phyloP scores from a whole-genome alignment of 1,140 invertebrate species.

The Calliphora vicina region DNA sequence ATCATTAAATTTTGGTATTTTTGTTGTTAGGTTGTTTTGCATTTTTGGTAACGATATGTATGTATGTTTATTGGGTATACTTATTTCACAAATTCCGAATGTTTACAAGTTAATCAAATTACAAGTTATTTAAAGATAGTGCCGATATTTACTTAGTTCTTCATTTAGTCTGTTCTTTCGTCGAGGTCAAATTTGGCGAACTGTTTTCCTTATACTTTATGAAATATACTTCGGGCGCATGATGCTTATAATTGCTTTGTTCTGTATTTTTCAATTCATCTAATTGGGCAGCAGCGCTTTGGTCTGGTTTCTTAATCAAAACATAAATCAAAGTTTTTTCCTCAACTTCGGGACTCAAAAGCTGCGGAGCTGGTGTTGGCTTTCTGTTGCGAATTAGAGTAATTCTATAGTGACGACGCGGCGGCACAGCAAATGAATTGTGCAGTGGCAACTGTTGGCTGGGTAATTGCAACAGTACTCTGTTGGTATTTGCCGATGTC shows the following conservation, averaged over 20 bases:
- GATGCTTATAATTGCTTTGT: slow-evolving; percentile 54
- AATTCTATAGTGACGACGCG: not conserved
- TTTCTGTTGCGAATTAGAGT: not conserved
- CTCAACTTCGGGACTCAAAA: slow-evolving; percentile 68
- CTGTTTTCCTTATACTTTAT: slow-evolving; percentile 63
- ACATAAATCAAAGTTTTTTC: slow-evolving; percentile 85
- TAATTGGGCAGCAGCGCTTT: slow-evolving; percentile 50
- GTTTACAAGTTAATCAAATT: too few relatives aligned
- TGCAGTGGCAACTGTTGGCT: not conserved
- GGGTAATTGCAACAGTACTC: not conserved
- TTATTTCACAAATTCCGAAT: too few relatives aligned
- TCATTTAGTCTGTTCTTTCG: too few relatives aligned
- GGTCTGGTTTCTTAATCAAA: slow-evolving; percentile 77
- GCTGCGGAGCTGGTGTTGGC: not conserved
- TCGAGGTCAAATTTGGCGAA: not conserved
- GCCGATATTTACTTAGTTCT: too few relatives aligned
- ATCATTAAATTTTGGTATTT: too few relatives aligned
- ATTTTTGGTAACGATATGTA: too few relatives aligned
- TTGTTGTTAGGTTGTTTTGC: too few relatives aligned
- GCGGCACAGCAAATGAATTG: not conserved
- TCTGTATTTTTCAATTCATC: slow-evolving; percentile 82
- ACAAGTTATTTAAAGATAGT: too few relatives aligned
- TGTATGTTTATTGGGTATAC: too few relatives aligned
- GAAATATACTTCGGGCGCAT: slow-evolving; percentile 67
- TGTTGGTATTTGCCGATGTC: not conserved